Evolutionary conservation across 2,888 invertebrate genomes (phyloP).

Genomic region (Holacanthella duospinosa): DNA sequence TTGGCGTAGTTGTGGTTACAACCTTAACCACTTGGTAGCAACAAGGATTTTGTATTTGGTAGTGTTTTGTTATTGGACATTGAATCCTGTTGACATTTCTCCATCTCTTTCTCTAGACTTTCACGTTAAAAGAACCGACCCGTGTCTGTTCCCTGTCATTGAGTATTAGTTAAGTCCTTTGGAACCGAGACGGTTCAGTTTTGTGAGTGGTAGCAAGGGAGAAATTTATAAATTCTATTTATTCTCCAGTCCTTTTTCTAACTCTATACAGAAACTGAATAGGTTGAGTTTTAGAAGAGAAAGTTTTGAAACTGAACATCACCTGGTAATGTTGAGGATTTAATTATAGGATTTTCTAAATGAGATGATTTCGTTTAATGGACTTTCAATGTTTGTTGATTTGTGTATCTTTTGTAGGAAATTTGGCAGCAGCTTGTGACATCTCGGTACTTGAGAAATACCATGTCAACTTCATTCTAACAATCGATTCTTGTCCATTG

Average conservation of each 20-base stretch:
- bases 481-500: slow-evolving; percentile 72
- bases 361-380: neutral
- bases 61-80: neutral
- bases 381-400: no score
- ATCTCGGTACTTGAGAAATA: slow-evolving; percentile 54
- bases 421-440: slow-evolving; percentile 68
- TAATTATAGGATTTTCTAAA: neutral
- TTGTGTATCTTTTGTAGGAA: slow-evolving; percentile 53
- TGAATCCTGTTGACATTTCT: neutral
- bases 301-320: no score
- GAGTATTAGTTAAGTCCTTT: neutral
- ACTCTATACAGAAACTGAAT: neutral
- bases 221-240: no score
- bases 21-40: neutral
- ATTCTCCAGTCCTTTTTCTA: no score
- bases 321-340: neutral
- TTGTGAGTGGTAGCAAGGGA: neutral
- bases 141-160: neutral
- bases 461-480: slow-evolving; percentile 65
- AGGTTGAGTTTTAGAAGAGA: no score
- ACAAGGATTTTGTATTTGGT: neutral
- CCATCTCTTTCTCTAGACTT: neutral
- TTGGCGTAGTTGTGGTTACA: no score
- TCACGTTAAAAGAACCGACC: neutral
- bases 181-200: no score